Conservation (phyloP, 1,140 invertebrate genomes). For the Zophobas morio region DNA sequence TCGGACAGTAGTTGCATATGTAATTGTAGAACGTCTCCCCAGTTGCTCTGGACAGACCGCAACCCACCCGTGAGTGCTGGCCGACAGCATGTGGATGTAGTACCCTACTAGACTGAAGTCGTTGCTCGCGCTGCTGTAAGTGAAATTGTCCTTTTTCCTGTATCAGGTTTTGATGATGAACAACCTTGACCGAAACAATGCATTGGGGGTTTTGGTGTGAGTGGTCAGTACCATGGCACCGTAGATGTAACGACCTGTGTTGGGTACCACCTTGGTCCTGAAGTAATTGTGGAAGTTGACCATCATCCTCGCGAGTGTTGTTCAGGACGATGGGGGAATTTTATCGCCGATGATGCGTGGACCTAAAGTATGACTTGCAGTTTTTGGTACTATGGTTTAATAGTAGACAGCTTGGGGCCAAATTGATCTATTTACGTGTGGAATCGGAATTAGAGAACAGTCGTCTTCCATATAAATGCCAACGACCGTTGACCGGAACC, state of each 20-base stretch:
- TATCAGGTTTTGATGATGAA: conserved; percentile 87
- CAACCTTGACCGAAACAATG: conserved; percentile 72
- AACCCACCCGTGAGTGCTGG: conserved; percentile 83
- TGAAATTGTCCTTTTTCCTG: conserved; percentile 82
- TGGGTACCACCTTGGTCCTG: conserved; percentile 79
- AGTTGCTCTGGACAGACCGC: conserved; percentile 76
- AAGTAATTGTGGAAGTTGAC: conserved; percentile 85
- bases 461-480: neutral
- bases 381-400: neutral
- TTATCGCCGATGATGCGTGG: conserved; percentile 69
- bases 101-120: conserved; percentile 80
- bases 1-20: conserved; percentile 90
- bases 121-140: conserved; percentile 76
- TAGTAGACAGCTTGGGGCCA: neutral
- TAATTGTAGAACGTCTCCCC: conserved; percentile 82
- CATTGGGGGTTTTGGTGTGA: conserved; percentile 57
- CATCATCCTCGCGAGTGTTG: conserved; percentile 78
- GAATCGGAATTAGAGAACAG: neutral
- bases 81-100: conserved; percentile 90
- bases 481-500: too few species aligned
- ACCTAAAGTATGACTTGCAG: conserved; percentile 51
- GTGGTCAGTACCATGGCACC: conserved; percentile 79
- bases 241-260: conserved; percentile 76
- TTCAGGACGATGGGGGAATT: conserved; percentile 75
- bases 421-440: neutral